Base-by-base conservation (phyloP, 2,113 vertebrate genomes). In the Scomber scombrus region DNA sequence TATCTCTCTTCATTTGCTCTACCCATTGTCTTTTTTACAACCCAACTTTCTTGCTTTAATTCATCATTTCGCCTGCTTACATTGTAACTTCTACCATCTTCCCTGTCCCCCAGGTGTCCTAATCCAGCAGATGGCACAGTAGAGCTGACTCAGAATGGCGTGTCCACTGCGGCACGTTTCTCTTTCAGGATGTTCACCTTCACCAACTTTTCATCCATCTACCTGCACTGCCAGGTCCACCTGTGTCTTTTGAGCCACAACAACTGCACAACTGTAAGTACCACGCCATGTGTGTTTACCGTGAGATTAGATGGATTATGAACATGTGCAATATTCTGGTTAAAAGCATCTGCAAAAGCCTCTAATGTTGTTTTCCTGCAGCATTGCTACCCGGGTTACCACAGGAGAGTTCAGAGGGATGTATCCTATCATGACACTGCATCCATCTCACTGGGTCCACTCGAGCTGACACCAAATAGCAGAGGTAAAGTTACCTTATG, bases 181-280 rank as follows among this genome's bases (percentile, higher is more conserved):
- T 92, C 93, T 72, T 95, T 95, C 82, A 85, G 16, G 11, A 91
- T 92, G 86, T 95, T 95, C 43, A 65, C 64, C 7, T 95, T 94
- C 55, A 62, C 71, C 31, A 78, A 64, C 29, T 71, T 76, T 58
- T 23, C 89, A 16, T 66, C 71, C 13, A 51, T 95, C 54, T 95
- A 80, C 75, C 61, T 95, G 57, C 93, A 95, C 87, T 95, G 95
- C 26, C 64, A 78, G 21, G 55, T 93, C 46, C 89, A 91, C 52
- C 85, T 95, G 46, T 95, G 94, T 79, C 90, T 91, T 52, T 19
- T 89, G 50, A 49, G 12, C 0, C 4, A 56, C 8, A 81, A 86
- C 23, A 52, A 80, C 62, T 95, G 94, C 70, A 45, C 69, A 11
- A 8, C 52, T 43, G 94, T 95, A 66, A 15, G 91, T 92, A 31